Base-by-base conservation (phyloP, 2,797 vertebrate species). In the Tamandua tetradactyla region DNA sequence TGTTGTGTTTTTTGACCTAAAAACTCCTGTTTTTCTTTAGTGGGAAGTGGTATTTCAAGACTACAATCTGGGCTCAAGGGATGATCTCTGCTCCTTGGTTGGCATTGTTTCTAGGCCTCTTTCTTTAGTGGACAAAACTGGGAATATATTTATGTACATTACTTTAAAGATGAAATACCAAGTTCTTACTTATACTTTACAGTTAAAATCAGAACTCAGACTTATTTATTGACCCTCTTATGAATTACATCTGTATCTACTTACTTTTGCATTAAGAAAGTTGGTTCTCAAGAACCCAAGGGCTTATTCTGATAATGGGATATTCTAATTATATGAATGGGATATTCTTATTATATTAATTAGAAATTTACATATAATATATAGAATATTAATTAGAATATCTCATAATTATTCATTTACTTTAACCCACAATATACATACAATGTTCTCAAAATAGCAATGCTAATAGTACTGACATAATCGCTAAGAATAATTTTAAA, bases 141-240 rank as follows among this genome's bases (percentile, higher is more conserved):
- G 40, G 42, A 80, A n/a, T 62, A 52, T 90, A 90, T 81, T 61
- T 62, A 91, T 71, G 25, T 7, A 52, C 68, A 91, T 32, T 61
- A 85, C 80, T 61, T 79, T 61, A 74, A 80, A 94, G 55, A 59
- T 59, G 35, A 92, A 80, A 84, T n/a, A 69, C 37, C 35, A 57
- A 52, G 35, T 80, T 95, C 27, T 66, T 80, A 66, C 4, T 75
- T n/a, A 35, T 35, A 80, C n/a, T 90, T 93, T 15, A 13, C 68
- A 86, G 15, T 89, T 22, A 75, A 64, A 89, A 52, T 66, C 23
- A 81, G 49, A 93, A 9, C 17, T 35, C 27, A 61, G 40, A 13
- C 4, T 66, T 75, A 80, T 80, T 89, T 79, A 74, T 74, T 74
- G 57, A 49, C 23, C 3, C 17, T 75, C 11, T 79, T 88, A 13